Conservation (phyloP, 2,888 invertebrate genomes). For the Hydrotaea diabolus region DNA sequence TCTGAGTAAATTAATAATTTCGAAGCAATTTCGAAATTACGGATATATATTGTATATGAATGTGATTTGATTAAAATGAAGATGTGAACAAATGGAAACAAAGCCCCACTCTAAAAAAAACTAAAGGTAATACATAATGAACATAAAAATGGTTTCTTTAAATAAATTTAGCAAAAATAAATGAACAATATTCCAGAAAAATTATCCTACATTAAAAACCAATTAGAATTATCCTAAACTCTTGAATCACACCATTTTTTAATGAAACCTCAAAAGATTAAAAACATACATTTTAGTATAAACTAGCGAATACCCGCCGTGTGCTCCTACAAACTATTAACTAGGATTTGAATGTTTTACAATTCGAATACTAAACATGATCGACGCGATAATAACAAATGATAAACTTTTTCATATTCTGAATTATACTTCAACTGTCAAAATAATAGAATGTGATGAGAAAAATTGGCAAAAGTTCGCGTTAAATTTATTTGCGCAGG, state of each 20-base stretch:
- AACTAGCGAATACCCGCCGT: no score
- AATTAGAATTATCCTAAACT: not conserved
- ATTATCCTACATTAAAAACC: not conserved
- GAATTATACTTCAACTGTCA: no score
- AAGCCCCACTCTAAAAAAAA: conserved; percentile 29
- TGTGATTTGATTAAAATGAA: conserved; percentile 1
- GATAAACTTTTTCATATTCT: no score
- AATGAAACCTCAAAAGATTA: not conserved
- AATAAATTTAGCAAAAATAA: conserved; percentile 46
- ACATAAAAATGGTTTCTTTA: conserved; percentile 60
- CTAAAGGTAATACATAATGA: conserved; percentile 42
- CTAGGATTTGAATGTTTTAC: no score
- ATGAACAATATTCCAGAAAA: not conserved
- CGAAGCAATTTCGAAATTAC: conserved; percentile 2
- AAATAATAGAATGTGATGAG: no score
- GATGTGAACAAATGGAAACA: conserved; percentile 24
- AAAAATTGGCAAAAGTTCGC: no score
- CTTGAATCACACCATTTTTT: not conserved
- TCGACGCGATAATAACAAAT: no score
- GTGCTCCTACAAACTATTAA: no score
- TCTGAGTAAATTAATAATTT: not conserved
- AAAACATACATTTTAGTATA: not conserved
- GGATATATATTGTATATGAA: not conserved
- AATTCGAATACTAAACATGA: no score
- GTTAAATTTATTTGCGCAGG: no score